These are phyloP conservation scores for Tolypeutes matacus DNA, from an alignment of 2,797 vertebrate species.

Conservation along the genomic window DNA sequence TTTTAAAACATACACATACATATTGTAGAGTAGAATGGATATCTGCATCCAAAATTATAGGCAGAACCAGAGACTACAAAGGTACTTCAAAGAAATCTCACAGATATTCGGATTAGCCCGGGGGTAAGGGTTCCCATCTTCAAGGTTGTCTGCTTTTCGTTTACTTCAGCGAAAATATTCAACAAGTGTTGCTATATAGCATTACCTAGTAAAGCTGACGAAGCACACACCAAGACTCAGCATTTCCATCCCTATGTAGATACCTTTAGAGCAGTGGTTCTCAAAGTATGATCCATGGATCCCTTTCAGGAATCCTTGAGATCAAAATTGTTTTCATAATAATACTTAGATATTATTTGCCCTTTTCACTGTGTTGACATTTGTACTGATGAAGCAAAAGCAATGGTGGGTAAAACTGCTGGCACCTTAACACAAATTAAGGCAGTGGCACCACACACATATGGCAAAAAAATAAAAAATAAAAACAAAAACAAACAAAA, in stretches of 20 bases:
- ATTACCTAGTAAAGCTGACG: not conserved
- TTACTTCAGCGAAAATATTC: not conserved
- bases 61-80: not conserved
- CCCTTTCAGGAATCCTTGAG: not conserved
- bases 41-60: not conserved
- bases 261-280: not conserved
- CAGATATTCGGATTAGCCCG: not conserved
- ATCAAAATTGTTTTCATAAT: not conserved
- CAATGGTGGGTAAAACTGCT: not conserved
- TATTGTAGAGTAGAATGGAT: not conserved
- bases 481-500: not conserved
- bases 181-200: not conserved
- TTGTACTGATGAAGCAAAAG: not conserved
- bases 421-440: not conserved
- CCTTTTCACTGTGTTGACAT: not conserved
- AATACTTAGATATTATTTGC: not conserved
- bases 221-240: not conserved
- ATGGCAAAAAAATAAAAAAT: not conserved
- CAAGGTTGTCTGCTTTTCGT: not conserved
- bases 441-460: not conserved
- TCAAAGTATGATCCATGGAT: not conserved
- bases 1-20: not conserved
- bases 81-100: conserved; percentile 12
- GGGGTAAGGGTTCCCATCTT: not conserved
- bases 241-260: not conserved